phyloP scores from a whole-genome alignment of 2,888 invertebrate species.

The Crocallis elinguaria region DNA sequence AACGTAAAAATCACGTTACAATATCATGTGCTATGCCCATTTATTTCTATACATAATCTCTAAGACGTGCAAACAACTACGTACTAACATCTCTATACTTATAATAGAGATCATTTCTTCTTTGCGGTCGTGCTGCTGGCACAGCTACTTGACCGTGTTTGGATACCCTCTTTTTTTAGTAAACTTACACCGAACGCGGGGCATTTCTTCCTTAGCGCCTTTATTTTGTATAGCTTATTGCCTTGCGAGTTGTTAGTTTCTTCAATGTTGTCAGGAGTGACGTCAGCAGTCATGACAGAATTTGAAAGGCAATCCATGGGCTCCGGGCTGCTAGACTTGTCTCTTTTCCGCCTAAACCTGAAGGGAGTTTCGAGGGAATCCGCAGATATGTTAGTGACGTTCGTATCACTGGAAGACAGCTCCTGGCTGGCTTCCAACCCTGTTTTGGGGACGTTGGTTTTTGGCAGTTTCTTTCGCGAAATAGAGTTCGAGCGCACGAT shows the following conservation, averaged over 20 bases:
- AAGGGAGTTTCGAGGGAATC: slow-evolving; percentile 78
- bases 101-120: slow-evolving; percentile 78
- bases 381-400: slow-evolving; percentile 77
- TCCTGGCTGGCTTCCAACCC: slow-evolving; percentile 69
- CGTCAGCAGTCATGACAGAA: slow-evolving; percentile 73
- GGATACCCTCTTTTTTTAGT: slow-evolving; percentile 75
- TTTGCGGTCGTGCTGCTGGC: slow-evolving; percentile 73
- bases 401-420: slow-evolving; percentile 79
- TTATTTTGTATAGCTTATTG: slow-evolving; percentile 79
- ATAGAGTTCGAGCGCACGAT: slow-evolving; percentile 74
- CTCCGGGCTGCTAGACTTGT: slow-evolving; percentile 76
- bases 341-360: slow-evolving; percentile 75
- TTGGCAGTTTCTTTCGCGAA: slow-evolving; percentile 73
- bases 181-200: slow-evolving; percentile 72
- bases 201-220: slow-evolving; percentile 77
- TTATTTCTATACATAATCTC: slow-evolving; percentile 45
- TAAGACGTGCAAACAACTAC: slow-evolving; percentile 44
- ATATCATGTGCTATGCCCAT: slow-evolving; percentile 60
- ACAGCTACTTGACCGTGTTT: slow-evolving; percentile 77
- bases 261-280: slow-evolving; percentile 74
- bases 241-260: slow-evolving; percentile 80
- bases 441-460: slow-evolving; percentile 58
- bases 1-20: slow-evolving; percentile 42
- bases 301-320: slow-evolving; percentile 77
- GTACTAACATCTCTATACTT: slow-evolving; percentile 39